Conservation (phyloP, 1,140 invertebrate species). For the Neuroterus valhalla region DNA sequence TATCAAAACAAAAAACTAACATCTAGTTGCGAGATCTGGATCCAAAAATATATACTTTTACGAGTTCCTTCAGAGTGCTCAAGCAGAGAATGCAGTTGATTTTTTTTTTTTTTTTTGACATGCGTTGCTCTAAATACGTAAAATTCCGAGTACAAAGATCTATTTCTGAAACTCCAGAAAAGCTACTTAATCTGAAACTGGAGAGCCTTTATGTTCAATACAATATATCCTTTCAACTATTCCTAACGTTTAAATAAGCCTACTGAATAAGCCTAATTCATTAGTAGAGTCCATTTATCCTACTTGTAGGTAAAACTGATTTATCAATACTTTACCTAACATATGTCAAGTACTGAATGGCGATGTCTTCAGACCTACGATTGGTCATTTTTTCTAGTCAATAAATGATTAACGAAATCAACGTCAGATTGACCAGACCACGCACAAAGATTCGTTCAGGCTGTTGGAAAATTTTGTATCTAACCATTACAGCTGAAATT, state of each 20-base stretch:
- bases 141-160: neutral
- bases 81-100: neutral
- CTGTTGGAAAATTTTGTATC: neutral
- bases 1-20: too few species aligned
- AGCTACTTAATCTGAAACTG: slow-evolving; percentile 7
- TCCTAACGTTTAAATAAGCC: neutral
- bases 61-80: neutral
- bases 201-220: neutral
- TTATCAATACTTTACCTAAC: neutral
- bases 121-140: slow-evolving; percentile 6
- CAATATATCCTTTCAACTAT: neutral
- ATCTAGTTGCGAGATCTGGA: too few species aligned
- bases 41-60: slow-evolving; percentile 7
- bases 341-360: neutral
- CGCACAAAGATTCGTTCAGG: neutral
- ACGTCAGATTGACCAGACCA: neutral
- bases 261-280: neutral
- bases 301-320: slow-evolving; percentile 16
- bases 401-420: neutral
- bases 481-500: slow-evolving; percentile 14
- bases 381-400: neutral
- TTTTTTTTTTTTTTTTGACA: neutral
- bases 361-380: neutral
- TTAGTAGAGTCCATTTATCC: slow-evolving; percentile 2
- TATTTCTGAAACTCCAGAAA: slow-evolving; percentile 19